Base-by-base conservation (phyloP, 2,113 vertebrate species). In the Aldabrachelys gigantea region DNA sequence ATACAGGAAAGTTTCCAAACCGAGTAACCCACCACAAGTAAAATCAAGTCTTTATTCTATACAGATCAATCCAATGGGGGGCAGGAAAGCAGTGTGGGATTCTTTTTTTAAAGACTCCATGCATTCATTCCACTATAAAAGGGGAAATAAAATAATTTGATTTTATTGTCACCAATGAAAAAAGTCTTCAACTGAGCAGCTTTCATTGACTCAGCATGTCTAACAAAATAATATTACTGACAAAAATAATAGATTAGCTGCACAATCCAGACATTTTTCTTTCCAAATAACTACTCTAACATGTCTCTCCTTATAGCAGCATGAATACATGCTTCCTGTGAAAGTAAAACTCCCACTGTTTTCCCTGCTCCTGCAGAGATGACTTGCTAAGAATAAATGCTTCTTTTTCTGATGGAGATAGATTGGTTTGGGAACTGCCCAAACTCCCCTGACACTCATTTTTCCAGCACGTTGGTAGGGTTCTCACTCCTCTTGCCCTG, bases 111-210 rank as follows among this genome's bases (percentile, higher is more conserved):
- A 29, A 84, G 88, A 41, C 4, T 89, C 7, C 22, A 80, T 83
- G 54, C 35, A 62, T 84, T 95, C 95, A 90, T 29, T 89, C 57
- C 69, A 87, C 25, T 5, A 12, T 89, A 80, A 95, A 94, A 92
- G 56, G 54, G 95, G 83, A 95, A 94, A 90, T 47, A 76, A 93
- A 85, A 95, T 79, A 91, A 95, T 91, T 78, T 84, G 80, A 96
- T 96, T 96, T 97, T 91, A 93, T 97, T 96, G 95, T 87, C 62
- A 82, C 80, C 72, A 65, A 69, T 93, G 83, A 91, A 92, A 91
- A 76, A 90, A 93, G 52, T 91, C 95, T 92, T 96, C 87, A 82
- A 25, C 1, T 95, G 82, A 96, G 56, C 44, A 52, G 52, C 87
- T 93, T 95, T 93, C 91, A 95, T 19, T 0, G 0, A 89, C 79